phyloP scores from a whole-genome alignment of 2,888 invertebrate species.

The Cosmorhoe ocellata region DNA sequence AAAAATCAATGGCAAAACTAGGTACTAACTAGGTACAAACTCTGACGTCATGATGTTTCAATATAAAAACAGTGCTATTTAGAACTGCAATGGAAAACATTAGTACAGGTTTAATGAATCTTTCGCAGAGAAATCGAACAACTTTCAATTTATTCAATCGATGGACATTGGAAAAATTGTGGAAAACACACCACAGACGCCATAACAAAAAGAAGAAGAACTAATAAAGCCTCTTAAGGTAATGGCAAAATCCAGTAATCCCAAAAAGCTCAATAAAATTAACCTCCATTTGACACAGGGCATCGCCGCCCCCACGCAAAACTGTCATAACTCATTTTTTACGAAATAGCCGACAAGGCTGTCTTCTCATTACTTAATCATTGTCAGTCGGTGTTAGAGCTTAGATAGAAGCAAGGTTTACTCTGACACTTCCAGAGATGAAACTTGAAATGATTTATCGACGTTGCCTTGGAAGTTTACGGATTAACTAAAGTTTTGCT shows the following conservation, averaged over 20 bases:
- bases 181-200: too few species aligned
- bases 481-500: slow-evolving; percentile 19
- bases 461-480: slow-evolving; percentile 31
- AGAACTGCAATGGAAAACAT: too few species aligned
- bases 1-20: too few species aligned
- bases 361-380: slow-evolving; percentile 38
- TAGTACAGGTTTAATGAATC: too few species aligned
- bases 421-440: slow-evolving; percentile 53
- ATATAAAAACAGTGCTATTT: too few species aligned
- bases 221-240: too few species aligned
- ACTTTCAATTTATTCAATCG: too few species aligned
- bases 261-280: slow-evolving; percentile 27
- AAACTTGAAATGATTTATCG: slow-evolving; percentile 57
- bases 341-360: slow-evolving; percentile 28
- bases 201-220: too few species aligned
- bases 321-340: slow-evolving; percentile 34
- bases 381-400: slow-evolving; percentile 30
- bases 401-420: slow-evolving; percentile 40
- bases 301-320: slow-evolving; percentile 18
- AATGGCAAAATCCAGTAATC: slow-evolving; percentile 3
- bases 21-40: too few species aligned
- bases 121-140: too few species aligned
- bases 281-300: slow-evolving; percentile 25
- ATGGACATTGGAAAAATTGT: too few species aligned
- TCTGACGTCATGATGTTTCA: too few species aligned